A percentile compares a stretch with the other conserved stretches of the same genome.
Conservation (phyloP, 2,797 vertebrate species). For the Myiotriccus ornatus region DNA sequence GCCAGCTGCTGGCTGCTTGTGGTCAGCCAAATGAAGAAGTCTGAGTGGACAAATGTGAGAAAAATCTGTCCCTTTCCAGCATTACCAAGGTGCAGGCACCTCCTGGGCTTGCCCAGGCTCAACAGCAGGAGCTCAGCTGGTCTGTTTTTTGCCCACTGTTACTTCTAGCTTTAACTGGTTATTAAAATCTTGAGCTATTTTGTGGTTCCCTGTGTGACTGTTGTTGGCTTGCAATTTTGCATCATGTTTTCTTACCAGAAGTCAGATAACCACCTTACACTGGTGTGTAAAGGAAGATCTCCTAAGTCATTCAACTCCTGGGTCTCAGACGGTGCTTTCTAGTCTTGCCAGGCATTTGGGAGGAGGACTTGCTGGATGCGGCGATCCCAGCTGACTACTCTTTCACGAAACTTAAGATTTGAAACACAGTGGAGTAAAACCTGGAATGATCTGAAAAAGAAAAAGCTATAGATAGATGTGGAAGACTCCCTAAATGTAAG, state of each 20-base stretch:
- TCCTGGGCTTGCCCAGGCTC: not conserved
- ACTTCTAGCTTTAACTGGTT: not conserved
- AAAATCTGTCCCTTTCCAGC: not conserved
- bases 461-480: not conserved
- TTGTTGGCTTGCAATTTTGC: not conserved
- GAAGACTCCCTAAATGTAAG: not conserved
- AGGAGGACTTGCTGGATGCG: not conserved
- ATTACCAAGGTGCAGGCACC: not conserved
- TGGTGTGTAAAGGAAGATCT: not conserved
- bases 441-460: not conserved
- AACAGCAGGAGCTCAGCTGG: not conserved
- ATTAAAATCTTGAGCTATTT: not conserved
- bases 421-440: not conserved
- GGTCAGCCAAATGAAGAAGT: not conserved
- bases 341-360: not conserved
- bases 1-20: not conserved
- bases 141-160: not conserved
- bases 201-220: not conserved
- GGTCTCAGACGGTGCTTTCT: not conserved
- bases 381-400: not conserved
- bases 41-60: not conserved
- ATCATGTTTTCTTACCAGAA: not conserved
- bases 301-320: not conserved
- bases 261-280: not conserved
- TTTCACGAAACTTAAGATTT: not conserved